Evolutionary conservation across 2,113 vertebrate species (phyloP), one percentile per base, ranked within the genome.

Genomic region (Bos indicus): DNA sequence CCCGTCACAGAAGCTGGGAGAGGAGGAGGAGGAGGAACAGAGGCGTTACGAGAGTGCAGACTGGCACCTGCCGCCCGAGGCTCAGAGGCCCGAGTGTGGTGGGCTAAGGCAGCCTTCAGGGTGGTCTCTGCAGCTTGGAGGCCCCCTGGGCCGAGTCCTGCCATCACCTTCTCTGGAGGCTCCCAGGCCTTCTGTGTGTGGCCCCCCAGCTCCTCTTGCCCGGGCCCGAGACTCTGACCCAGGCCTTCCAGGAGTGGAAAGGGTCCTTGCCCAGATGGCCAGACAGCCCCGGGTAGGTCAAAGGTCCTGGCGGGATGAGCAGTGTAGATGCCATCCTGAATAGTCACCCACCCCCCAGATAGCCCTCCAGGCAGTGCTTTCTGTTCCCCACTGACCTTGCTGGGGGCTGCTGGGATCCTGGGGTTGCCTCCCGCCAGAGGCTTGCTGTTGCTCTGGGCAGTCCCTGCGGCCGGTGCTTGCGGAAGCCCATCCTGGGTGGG

Each of bases 321-420:
- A 85, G 98, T 97, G 97, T 99, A 98, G 98, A 98, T 74, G 96
- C 98, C 98, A 89, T 99, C 98, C 98, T 98, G 98, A 98, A 98
- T 96, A 78, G 98, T 98, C 98, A 98, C 91, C 98, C 98, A 98
- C 99, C 99, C 98, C 97, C 98, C 98, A 95, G 97, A 92, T 90
- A 97, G 92, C 77, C 93, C 98, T 96, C 98, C 93, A 97, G 98
- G 98, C 96, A 98, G 98, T 98, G 97, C 97, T 98, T 98, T 99
- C 97, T 99, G 98, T 95, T 99, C 98, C 98, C 98, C 99, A 99
- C 99, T 99, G 99, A 99, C 99, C 99, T 99, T 99, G 99, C 98
- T 97, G 98, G 98, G 98, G 98, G 98, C 98, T 86, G 98, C 74
- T 96, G 98, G 52, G 86, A 96, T 98, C 98, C 98, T 98, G 98